These are phyloP conservation scores for Drosophila stalkeri DNA, from an alignment of 2,888 invertebrate species.

Conservation along the genomic window DNA sequence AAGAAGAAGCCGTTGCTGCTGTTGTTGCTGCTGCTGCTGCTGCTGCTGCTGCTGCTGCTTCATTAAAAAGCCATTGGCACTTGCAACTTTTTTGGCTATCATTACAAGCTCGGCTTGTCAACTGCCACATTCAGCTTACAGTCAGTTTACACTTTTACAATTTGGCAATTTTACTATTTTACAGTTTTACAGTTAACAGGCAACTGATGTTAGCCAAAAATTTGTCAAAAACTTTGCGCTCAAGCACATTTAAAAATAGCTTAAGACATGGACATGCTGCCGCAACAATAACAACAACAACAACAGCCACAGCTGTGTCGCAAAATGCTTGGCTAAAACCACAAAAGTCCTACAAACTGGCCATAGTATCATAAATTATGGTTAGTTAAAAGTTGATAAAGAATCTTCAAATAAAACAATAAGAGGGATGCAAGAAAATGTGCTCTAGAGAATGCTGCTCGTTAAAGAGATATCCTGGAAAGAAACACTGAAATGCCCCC, in stretches of 20 bases:
- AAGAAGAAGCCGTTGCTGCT: background rate
- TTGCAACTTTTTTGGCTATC: slow-evolving; percentile 67
- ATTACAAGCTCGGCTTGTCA: slow-evolving; percentile 44
- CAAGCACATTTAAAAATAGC: slow-evolving; percentile 78
- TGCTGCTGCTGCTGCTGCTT: slow-evolving; percentile 42
- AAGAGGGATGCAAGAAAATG: background rate
- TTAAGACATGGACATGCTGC: slow-evolving; percentile 65
- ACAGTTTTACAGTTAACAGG: slow-evolving; percentile 42
- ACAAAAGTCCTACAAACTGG: slow-evolving; percentile 52
- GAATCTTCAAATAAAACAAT: slow-evolving; percentile 20
- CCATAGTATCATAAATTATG: slow-evolving; percentile 72
- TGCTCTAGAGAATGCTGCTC: background rate
- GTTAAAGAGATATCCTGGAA: background rate
- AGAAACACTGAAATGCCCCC: background rate
- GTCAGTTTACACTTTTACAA: slow-evolving; percentile 19
- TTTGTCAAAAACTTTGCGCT: slow-evolving; percentile 60
- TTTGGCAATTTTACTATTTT: slow-evolving; percentile 16
- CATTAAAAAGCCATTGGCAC: slow-evolving; percentile 77
- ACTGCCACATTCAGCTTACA: slow-evolving; percentile 37
- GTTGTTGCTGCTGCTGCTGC: background rate
- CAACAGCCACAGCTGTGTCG: slow-evolving; percentile 30
- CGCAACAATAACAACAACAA: slow-evolving; percentile 28
- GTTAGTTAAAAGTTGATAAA: slow-evolving; percentile 70
- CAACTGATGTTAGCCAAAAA: slow-evolving; percentile 56
- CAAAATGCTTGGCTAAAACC: slow-evolving; percentile 46